Conservation (phyloP, 2,888 invertebrate genomes). For the Acanthoscelides obtectus region DNA sequence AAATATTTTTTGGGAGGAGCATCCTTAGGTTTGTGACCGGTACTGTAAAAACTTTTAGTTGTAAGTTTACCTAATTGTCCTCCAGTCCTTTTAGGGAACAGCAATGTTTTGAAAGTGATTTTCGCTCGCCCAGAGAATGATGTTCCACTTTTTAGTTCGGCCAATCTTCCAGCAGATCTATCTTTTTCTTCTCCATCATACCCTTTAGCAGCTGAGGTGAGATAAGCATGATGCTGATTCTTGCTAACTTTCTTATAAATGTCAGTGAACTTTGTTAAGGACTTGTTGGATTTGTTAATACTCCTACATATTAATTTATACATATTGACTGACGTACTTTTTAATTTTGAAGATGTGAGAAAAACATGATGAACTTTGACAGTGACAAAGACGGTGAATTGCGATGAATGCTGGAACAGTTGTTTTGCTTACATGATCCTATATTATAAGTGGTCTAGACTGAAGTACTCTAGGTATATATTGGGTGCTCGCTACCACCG, state of each 20-base stretch:
- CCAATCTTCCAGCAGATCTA: neutral
- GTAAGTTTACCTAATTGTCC: neutral
- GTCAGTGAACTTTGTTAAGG: constrained; percentile 16
- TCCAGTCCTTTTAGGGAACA: neutral
- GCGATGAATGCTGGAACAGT: neutral
- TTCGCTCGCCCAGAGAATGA: neutral
- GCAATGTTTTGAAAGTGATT: constrained; percentile 2
- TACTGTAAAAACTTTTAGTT: constrained; percentile 10
- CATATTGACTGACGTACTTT: constrained; percentile 23
- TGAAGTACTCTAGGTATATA: neutral
- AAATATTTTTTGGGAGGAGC: constrained; percentile 7
- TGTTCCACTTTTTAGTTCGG: neutral
- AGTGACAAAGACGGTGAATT: constrained; percentile 1
- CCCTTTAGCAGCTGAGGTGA: neutral
- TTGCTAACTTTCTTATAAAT: constrained; percentile 20
- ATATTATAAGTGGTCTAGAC: neutral
- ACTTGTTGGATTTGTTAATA: constrained; percentile 22
- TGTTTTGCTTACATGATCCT: neutral
- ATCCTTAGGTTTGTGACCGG: neutral
- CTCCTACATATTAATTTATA: constrained; percentile 25
- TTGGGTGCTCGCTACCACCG: too few species aligned
- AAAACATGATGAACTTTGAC: constrained; percentile 25
- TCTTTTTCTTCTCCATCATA: constrained; percentile 3
- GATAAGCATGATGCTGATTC: constrained; percentile 4
- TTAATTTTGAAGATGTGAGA: constrained; percentile 27